Conservation (phyloP, 2,888 invertebrate species). For the Philonicus albiceps region DNA sequence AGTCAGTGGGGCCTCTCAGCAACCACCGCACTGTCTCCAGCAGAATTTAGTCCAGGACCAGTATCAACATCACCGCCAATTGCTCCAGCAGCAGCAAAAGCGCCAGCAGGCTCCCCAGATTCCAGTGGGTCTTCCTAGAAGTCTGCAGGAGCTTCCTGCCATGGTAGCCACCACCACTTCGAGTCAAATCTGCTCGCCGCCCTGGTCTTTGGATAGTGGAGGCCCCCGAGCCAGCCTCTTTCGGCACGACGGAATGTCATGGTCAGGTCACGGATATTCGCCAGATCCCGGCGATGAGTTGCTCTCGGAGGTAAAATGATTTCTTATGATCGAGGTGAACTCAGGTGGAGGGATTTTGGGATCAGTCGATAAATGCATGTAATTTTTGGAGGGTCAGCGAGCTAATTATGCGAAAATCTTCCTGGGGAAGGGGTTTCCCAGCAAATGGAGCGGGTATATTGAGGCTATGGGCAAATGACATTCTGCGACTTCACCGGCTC, state of each 20-base stretch:
- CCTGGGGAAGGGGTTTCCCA: background rate
- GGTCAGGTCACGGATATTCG: slow-evolving; percentile 30
- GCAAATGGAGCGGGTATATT: background rate
- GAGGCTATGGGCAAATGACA: background rate
- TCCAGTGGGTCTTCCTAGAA: background rate
- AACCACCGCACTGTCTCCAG: background rate
- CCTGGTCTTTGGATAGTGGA: slow-evolving; percentile 13
- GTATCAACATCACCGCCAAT: background rate
- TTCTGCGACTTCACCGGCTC: background rate
- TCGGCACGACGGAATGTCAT: slow-evolving; percentile 11
- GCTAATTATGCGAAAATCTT: background rate
- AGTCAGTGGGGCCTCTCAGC: background rate
- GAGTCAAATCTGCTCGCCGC: background rate
- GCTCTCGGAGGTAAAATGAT: slow-evolving; percentile 20
- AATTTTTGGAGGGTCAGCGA: background rate
- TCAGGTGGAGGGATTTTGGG: background rate
- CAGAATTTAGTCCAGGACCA: background rate
- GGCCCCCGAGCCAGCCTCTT: background rate
- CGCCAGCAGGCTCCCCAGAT: background rate
- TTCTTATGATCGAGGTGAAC: background rate
- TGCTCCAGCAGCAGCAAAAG: slow-evolving; percentile 4
- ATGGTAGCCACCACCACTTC: background rate
- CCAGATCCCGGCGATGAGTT: background rate
- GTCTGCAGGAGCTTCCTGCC: background rate
- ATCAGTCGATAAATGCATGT: background rate